Evolutionary conservation across 2,888 invertebrate species (phyloP).

Genomic region (Drosophila leonis): DNA sequence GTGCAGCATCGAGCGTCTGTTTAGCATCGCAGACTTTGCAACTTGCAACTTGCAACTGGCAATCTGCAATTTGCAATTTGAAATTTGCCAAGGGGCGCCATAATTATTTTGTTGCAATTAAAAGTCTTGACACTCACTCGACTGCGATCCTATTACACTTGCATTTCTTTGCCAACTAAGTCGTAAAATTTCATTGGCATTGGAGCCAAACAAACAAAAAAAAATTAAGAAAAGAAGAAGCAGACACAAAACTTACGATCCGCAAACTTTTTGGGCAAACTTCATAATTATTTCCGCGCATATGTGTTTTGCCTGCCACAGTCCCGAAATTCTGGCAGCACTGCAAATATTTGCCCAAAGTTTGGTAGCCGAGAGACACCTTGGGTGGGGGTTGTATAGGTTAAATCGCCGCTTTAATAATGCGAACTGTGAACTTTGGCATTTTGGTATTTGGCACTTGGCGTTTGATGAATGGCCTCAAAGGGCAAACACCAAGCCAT

Average conservation of each 20-base stretch:
- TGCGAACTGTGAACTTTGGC: slow-evolving; percentile 24
- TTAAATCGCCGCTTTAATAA: slow-evolving; percentile 23
- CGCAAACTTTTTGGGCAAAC: slow-evolving; percentile 51
- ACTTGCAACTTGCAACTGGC: slow-evolving; percentile 24
- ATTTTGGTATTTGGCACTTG: slow-evolving; percentile 27
- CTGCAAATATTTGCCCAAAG: slow-evolving; percentile 33
- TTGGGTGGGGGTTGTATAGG: not conserved
- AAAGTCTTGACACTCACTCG: slow-evolving; percentile 71
- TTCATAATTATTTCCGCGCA: slow-evolving; percentile 63
- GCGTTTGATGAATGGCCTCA: slow-evolving; percentile 39
- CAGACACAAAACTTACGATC: slow-evolving; percentile 39
- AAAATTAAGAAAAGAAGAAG: not conserved
- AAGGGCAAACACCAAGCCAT: not conserved
- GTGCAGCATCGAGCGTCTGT: slow-evolving; percentile 66
- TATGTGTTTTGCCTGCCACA: slow-evolving; percentile 27
- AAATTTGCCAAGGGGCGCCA: slow-evolving; percentile 69
- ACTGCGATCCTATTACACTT: slow-evolving; percentile 35
- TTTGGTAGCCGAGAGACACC: not conserved
- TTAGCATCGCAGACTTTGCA: slow-evolving; percentile 53
- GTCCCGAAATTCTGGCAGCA: not conserved
- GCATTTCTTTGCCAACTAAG: slow-evolving; percentile 29
- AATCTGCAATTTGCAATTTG: slow-evolving; percentile 53
- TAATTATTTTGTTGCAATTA: slow-evolving; percentile 80
- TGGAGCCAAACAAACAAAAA: slow-evolving; percentile 31
- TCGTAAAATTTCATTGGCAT: slow-evolving; percentile 59